Base-by-base conservation (phyloP, 2,888 invertebrate genomes). In the Endotricha flammealis region DNA sequence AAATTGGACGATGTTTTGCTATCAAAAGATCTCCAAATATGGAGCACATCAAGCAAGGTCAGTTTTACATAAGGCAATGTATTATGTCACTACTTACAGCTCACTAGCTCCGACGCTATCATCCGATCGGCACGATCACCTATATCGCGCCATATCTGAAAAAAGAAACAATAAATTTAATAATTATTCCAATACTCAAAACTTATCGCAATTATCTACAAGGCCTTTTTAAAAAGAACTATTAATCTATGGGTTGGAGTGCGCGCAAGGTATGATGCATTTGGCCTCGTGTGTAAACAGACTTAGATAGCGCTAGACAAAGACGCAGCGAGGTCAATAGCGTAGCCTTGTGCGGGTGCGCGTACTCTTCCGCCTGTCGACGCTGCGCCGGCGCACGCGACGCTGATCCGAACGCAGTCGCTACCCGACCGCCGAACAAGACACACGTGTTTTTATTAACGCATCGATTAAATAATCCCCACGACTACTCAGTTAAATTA, bases 291-390 rank as follows among this genome's bases (percentile, higher is more conserved):
- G 73, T 70, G 78, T 71, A 79, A 80, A 82, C 80, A 80, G 79
- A 76, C 79, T 61, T 81, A 83, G 83, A 83, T 82, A 82, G 80
- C 70, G 71, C 79, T 83, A 85, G 85, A 85, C 85, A 85, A 83
- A 85, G 83, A 82, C 83, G 78, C 71, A 54, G 81, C 85, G 85
- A 85, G 85, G 85, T 85, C 85, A 83, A 73, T 85, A 85, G 82
- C 83, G 78, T 72, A 85, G 85, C 85, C 83, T 85, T 85, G 85
- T 72, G 80, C 80, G 78, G 74, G 80, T 75, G 79, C 76, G 77
- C 77, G 70, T 67, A 63, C 71, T 76, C 79, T 79, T 79, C 81
- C 82, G 81, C 82, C 78, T 81, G 72, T 74, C 76, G 74, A 72
- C 69, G 67, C 17, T 4, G 9, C 12, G 54, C 47, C 12, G 5